Evolutionary conservation across 2,797 vertebrate genomes (phyloP).

Genomic region (Gadopsis bispinosus): DNA sequence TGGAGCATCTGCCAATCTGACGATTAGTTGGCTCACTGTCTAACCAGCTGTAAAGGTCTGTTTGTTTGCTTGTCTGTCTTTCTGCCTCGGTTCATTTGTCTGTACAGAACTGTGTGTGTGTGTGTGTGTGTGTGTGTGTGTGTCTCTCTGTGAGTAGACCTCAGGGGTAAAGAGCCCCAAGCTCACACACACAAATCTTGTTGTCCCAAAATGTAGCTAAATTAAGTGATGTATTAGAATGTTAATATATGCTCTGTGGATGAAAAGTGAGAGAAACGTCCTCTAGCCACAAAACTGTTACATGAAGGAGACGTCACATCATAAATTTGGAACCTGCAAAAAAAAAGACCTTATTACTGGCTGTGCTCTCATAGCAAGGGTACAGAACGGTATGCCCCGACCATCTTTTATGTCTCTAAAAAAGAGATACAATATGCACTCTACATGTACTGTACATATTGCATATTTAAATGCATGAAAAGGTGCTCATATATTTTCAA

Average conservation of each 20-base stretch:
- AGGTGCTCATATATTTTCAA: background rate
- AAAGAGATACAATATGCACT: background rate
- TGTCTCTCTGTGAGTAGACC: slow-evolving; percentile 8
- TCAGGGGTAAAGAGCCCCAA: slow-evolving; percentile 21
- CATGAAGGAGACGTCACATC: slow-evolving; percentile 19
- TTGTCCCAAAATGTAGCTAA: slow-evolving; percentile 38
- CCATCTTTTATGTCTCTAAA: background rate
- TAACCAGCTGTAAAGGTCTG: slow-evolving; percentile 64
- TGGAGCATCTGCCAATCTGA: slow-evolving; percentile 72
- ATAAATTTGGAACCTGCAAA: no score
- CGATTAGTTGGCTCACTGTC: slow-evolving; percentile 72
- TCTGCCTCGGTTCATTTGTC: slow-evolving; percentile 31
- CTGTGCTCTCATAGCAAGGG: background rate
- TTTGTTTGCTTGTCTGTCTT: slow-evolving; percentile 62
- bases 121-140: slow-evolving; percentile 1
- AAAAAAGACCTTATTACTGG: no score
- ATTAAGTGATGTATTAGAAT: slow-evolving; percentile 50
- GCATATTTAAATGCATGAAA: background rate
- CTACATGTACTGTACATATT: background rate
- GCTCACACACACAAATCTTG: slow-evolving; percentile 37
- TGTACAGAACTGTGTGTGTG: slow-evolving; percentile 1
- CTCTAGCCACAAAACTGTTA: slow-evolving; percentile 40
- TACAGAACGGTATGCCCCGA: background rate
- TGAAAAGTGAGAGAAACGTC: slow-evolving; percentile 46
- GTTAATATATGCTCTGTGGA: slow-evolving; percentile 57